These are phyloP conservation scores for Drosophila pallidifrons DNA, from an alignment of 1,140 invertebrate species.

Conservation along the genomic window DNA sequence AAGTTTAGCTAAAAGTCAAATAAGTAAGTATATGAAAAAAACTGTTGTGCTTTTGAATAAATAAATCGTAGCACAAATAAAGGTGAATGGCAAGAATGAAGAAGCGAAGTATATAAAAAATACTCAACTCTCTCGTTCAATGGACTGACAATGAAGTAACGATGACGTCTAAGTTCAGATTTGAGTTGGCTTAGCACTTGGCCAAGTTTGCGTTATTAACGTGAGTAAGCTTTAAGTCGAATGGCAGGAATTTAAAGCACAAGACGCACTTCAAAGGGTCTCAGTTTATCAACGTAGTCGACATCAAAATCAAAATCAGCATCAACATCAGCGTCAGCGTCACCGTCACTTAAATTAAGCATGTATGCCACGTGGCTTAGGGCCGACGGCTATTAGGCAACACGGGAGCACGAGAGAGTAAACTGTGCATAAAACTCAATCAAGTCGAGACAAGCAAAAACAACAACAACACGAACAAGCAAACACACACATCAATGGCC, in stretches of 20 bases:
- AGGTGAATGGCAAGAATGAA: constrained; percentile 59
- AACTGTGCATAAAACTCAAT: constrained; percentile 83
- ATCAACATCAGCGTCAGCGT: background rate
- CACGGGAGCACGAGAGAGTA: constrained; percentile 51
- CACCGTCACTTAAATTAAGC: constrained; percentile 65
- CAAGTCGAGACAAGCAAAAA: constrained; percentile 66
- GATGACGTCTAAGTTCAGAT: constrained; percentile 56
- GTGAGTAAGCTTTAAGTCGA: constrained; percentile 6
- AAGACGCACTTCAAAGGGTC: constrained; percentile 34
- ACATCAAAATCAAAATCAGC: background rate
- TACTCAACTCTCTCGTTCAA: constrained; percentile 4
- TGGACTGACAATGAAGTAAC: constrained; percentile 48
- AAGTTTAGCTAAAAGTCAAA: constrained; percentile 79
- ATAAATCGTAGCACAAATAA: constrained; percentile 72
- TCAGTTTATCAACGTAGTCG: constrained; percentile 13
- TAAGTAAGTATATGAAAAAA: constrained; percentile 66
- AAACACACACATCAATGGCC: constrained; percentile 63
- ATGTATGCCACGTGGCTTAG: constrained; percentile 70
- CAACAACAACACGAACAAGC: constrained; percentile 11
- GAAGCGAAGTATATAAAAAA: background rate
- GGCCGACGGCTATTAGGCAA: constrained; percentile 72
- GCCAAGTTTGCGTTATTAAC: constrained; percentile 57
- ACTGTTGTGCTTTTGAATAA: constrained; percentile 77
- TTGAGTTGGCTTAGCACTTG: constrained; percentile 44
- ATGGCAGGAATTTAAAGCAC: constrained; percentile 14